phyloP scores from a whole-genome alignment of 2,888 invertebrate species.

The Maniola hyperantus region DNA sequence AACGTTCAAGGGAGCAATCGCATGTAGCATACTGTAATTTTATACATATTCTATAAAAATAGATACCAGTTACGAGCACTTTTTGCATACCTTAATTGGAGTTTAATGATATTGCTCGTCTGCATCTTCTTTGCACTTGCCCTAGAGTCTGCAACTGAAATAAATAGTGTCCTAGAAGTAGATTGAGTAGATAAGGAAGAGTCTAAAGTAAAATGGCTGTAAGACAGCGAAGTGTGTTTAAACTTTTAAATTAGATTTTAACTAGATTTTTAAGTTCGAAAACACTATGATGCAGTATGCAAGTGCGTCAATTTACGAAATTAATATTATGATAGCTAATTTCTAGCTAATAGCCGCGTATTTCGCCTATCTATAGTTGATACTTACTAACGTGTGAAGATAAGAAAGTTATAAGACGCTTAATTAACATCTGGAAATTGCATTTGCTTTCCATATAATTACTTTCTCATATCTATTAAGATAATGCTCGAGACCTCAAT shows the following conservation, averaged over 20 bases:
- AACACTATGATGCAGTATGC: too few species aligned
- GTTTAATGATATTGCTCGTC: too few species aligned
- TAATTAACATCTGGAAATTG: constrained; percentile 29
- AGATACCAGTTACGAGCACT: not conserved
- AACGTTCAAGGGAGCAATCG: constrained; percentile 42
- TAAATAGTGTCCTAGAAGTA: too few species aligned
- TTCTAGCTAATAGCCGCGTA: not conserved
- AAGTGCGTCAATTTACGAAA: not conserved
- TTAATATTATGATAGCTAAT: not conserved
- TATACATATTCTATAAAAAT: constrained; percentile 8
- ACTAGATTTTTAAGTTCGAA: too few species aligned
- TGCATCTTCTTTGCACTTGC: too few species aligned
- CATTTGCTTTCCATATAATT: constrained; percentile 24
- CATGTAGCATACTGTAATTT: constrained; percentile 20
- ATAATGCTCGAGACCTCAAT: constrained; percentile 33
- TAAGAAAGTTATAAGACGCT: constrained; percentile 17
- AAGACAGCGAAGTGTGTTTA: too few species aligned
- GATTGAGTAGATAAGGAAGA: too few species aligned
- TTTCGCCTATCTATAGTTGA: constrained; percentile 5
- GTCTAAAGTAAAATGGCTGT: too few species aligned
- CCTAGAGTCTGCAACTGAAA: too few species aligned
- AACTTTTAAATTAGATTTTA: too few species aligned
- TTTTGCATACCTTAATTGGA: too few species aligned
- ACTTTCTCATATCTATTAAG: constrained; percentile 27
- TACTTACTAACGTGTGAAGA: constrained; percentile 16